These are phyloP conservation scores for Sciurus niger DNA, from an alignment of 2,113 vertebrate species.

Conservation along the genomic window DNA sequence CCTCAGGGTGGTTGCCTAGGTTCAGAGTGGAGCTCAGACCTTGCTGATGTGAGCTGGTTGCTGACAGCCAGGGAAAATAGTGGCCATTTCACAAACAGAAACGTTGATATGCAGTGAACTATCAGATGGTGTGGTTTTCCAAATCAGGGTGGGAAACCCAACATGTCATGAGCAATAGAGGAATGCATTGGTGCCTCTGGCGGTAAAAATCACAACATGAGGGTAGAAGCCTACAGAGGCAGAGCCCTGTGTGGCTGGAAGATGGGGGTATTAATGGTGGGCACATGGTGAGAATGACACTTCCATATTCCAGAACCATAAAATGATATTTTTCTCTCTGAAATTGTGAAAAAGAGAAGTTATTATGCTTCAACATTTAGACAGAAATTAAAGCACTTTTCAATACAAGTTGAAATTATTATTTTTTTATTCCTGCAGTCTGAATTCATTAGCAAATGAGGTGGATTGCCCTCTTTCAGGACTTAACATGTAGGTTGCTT, in stretches of 20 bases:
- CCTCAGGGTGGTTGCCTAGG: background rate
- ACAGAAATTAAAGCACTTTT: slow-evolving; percentile 67
- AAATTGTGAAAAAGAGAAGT: slow-evolving; percentile 67
- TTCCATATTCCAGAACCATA: slow-evolving; percentile 63
- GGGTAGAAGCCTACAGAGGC: background rate
- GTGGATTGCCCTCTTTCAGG: background rate
- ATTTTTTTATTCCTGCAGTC: slow-evolving; percentile 8
- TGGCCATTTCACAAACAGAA: background rate
- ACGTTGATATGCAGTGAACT: background rate
- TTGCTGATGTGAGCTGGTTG: background rate
- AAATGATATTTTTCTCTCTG: slow-evolving; percentile 54
- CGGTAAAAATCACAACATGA: background rate
- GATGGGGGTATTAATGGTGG: background rate
- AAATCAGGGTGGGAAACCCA: background rate
- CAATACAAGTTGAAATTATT: slow-evolving; percentile 60
- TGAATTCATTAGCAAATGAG: slow-evolving; percentile 63
- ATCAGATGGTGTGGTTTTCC: background rate
- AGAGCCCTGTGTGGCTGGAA: background rate
- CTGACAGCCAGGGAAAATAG: background rate
- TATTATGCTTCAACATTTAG: slow-evolving; percentile 70
- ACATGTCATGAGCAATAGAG: background rate
- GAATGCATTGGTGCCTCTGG: slow-evolving; percentile 39
- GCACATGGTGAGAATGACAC: slow-evolving; percentile 25
- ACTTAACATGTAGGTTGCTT: background rate
- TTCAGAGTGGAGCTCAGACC: background rate